Evolutionary conservation across 2,888 invertebrate species (phyloP).

Genomic region (Smittia sp.): DNA sequence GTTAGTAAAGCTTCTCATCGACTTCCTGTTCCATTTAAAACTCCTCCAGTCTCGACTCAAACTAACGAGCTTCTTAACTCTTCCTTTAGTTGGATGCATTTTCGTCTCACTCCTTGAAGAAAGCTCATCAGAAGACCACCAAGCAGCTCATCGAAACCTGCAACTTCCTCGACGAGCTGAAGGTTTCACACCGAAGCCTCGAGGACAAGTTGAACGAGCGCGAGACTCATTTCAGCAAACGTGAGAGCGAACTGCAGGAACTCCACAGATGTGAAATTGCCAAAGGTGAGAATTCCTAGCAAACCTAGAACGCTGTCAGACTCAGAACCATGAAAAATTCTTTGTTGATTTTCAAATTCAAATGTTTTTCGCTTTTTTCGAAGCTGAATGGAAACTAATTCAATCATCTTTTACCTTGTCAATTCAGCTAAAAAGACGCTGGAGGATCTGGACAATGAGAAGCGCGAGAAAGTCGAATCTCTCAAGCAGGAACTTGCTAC

Average conservation of each 20-base stretch:
- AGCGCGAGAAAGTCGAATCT: constrained; percentile 48
- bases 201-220: constrained; percentile 50
- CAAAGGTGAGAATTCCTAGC: constrained; percentile 47
- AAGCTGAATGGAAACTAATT: neutral
- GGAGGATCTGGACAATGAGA: constrained; percentile 47
- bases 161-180: constrained; percentile 48
- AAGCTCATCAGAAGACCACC: constrained; percentile 46
- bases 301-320: neutral
- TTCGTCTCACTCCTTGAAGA: constrained; percentile 48
- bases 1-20: constrained; percentile 15
- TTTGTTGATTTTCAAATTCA: constrained; percentile 21
- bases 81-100: constrained; percentile 51
- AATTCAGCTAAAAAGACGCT: constrained; percentile 11
- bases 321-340: too few species aligned
- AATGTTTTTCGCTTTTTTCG: neutral
- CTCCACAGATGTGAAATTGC: constrained; percentile 50
- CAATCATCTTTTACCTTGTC: neutral
- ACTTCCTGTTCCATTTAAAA: neutral
- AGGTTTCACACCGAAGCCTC: constrained; percentile 48
- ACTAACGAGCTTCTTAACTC: too few species aligned
- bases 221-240: constrained; percentile 48
- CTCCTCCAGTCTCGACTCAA: neutral
- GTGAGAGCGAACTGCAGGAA: constrained; percentile 49
- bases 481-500: constrained; percentile 48
- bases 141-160: constrained; percentile 48